Evolutionary conservation across 2,113 vertebrate genomes (phyloP).

Genomic region (Mionectes macconnelli): DNA sequence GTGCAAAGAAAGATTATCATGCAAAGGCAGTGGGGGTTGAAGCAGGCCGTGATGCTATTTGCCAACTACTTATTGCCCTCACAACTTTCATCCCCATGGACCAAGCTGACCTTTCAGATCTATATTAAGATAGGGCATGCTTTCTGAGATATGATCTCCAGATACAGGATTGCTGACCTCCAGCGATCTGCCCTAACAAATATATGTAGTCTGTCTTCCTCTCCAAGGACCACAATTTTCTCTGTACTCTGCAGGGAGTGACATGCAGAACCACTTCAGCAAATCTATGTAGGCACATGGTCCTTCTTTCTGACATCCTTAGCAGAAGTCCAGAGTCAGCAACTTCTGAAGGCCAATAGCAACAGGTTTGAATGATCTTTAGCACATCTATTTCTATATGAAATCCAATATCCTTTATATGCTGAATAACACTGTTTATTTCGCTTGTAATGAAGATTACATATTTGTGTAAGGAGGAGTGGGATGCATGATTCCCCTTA

Average conservation of each 20-base stretch:
- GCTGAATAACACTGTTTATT: not conserved
- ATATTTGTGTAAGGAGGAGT: not conserved
- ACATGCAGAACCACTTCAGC: not conserved
- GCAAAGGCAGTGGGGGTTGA: not conserved
- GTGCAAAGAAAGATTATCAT: not conserved
- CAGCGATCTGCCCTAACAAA: not conserved
- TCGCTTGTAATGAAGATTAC: not conserved
- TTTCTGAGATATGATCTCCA: not conserved
- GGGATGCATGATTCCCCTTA: not conserved
- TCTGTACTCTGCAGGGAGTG: rapidly evolving
- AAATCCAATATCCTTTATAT: not conserved
- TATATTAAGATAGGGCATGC: slow-evolving; percentile 12
- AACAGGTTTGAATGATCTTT: not conserved
- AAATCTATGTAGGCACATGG: not conserved
- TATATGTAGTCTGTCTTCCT: not conserved
- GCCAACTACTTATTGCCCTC: not conserved
- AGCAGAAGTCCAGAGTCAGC: not conserved
- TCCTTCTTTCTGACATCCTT: not conserved
- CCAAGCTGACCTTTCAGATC: slow-evolving; percentile 33
- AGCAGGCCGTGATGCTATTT: not conserved
- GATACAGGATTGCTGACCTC: not conserved
- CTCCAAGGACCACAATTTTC: not conserved
- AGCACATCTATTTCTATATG: not conserved
- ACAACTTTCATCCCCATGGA: not conserved
- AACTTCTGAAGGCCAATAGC: not conserved